These are phyloP conservation scores for Pristis pectinata DNA, from an alignment of 2,797 vertebrate genomes.

Conservation along the genomic window DNA sequence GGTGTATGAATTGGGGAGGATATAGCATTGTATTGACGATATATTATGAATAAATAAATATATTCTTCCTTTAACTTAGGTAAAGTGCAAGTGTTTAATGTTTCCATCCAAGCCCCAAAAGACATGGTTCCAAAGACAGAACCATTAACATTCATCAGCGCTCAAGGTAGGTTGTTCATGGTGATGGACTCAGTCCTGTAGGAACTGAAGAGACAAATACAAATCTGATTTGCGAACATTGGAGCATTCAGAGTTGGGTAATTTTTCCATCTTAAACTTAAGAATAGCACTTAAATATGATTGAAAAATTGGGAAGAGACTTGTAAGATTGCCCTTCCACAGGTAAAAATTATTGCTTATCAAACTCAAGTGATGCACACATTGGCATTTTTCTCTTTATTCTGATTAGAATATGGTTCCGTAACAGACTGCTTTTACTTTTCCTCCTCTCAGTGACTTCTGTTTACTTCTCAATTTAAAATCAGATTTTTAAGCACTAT, in stretches of 20 bases:
- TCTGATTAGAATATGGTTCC: not conserved
- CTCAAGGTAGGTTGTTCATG: conserved; percentile 65
- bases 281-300: no score
- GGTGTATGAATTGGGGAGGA: no score
- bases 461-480: not conserved
- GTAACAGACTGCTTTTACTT: not conserved
- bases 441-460: not conserved
- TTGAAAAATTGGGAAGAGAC: not conserved
- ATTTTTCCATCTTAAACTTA: not conserved
- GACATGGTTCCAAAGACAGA: conserved; percentile 74
- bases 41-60: not conserved
- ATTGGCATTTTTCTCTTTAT: no score
- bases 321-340: not conserved
- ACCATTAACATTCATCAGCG: conserved; percentile 66
- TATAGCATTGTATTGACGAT: no score
- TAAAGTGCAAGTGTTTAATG: conserved; percentile 57
- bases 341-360: no score
- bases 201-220: not conserved
- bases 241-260: not conserved
- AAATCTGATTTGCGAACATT: not conserved
- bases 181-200: not conserved
- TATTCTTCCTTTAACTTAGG: conserved; percentile 39
- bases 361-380: no score
- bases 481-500: no score
- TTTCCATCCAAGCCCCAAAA: conserved; percentile 53